Percentiles rank a stretch among this genome's conserved stretches.
These are phyloP conservation scores for Pectinophora gossypiella DNA, from an alignment of 1,140 invertebrate genomes.

Conservation along the genomic window DNA sequence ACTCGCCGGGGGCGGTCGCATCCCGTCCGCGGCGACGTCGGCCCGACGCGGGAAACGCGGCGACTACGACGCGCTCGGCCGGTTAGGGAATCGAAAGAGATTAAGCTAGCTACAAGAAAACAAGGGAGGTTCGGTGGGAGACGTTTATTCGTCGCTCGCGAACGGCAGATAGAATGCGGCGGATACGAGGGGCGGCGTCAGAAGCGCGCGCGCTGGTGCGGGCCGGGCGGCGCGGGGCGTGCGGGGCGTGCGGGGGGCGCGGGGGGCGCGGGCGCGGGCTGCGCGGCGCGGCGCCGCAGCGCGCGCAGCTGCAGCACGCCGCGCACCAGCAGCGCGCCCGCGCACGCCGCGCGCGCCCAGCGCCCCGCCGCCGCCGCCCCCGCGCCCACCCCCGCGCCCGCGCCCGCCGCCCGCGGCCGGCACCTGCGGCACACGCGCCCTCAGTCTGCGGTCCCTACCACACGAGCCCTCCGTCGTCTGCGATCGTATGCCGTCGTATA, in stretches of 20 bases:
- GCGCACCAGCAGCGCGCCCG: conserved; percentile 2
- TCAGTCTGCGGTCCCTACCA: not conserved
- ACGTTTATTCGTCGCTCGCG: too few relatives aligned
- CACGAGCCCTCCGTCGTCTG: too few relatives aligned
- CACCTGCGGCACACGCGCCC: not conserved
- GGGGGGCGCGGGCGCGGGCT: conserved; percentile 2
- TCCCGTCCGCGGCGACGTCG: too few relatives aligned
- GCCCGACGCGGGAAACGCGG: too few relatives aligned
- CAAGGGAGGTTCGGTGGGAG: not conserved
- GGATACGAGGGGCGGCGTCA: not conserved
- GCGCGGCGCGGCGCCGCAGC: conserved; percentile 1
- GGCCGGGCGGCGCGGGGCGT: conserved; percentile 1
- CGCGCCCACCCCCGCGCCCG: conserved; percentile 6
- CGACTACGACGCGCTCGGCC: too few relatives aligned
- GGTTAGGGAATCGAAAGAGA: too few relatives aligned
- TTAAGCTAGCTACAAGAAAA: not conserved
- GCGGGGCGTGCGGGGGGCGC: conserved; percentile 1
- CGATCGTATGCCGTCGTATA: not conserved
- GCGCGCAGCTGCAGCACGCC: conserved; percentile 3
- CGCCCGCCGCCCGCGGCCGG: conserved; percentile 4
- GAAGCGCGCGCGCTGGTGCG: not conserved
- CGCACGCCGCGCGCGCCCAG: not conserved
- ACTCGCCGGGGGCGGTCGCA: too few relatives aligned
- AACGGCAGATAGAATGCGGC: too few relatives aligned
- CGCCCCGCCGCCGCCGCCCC: conserved; percentile 9